Conservation (phyloP, 2,888 invertebrate genomes). For the Teleogryllus oceanicus region DNA sequence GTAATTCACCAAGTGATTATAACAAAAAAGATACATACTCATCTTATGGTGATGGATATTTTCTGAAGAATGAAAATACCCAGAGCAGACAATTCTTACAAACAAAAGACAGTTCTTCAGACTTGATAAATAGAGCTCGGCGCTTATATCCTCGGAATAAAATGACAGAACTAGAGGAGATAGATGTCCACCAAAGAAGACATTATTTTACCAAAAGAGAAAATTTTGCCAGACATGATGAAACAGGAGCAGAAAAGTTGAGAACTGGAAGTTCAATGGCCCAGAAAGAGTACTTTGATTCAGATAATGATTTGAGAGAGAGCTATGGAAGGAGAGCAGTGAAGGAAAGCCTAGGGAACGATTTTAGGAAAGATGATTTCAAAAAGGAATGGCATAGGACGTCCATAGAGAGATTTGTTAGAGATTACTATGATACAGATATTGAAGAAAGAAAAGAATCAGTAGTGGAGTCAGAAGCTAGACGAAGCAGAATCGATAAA, state of each 20-base stretch:
- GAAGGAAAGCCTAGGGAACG: not conserved
- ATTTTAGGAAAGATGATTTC: not conserved
- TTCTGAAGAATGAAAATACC: not conserved
- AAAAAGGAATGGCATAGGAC: not conserved
- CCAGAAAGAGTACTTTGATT: not conserved
- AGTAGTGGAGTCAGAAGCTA: too few relatives aligned
- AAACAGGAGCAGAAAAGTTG: too few relatives aligned
- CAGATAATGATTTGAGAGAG: not conserved
- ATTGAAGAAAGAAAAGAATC: not conserved
- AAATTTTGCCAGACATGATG: not conserved
- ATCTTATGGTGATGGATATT: not conserved
- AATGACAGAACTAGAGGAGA: not conserved
- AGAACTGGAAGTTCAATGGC: not conserved
- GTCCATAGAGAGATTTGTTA: not conserved
- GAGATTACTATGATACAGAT: not conserved
- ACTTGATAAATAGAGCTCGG: not conserved
- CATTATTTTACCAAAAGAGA: not conserved
- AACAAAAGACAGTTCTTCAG: not conserved
- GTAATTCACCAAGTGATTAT: not conserved
- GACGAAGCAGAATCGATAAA: not conserved
- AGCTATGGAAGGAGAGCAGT: not conserved
- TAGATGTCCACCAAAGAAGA: not conserved
- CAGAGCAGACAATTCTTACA: not conserved
- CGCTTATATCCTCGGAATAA: slow-evolving; percentile 1
- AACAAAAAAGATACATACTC: not conserved